Conservation (phyloP, 2,797 vertebrate species). For the Semaprochilodus insignis region DNA sequence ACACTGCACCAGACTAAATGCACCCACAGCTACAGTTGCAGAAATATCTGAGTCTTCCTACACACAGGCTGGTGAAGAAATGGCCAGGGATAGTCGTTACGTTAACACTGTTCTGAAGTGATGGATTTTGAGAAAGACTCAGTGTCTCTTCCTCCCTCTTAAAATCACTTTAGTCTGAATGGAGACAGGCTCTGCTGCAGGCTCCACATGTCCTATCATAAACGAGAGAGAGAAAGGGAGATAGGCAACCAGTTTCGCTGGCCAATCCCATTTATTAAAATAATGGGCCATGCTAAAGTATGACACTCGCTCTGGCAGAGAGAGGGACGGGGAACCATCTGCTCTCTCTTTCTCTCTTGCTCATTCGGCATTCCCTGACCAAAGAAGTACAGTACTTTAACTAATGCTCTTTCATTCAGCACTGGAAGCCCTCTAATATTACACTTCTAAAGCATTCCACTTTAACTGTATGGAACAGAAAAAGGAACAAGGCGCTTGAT, state of each 20-base stretch:
- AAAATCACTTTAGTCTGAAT: slow-evolving; percentile 42
- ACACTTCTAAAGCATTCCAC: background rate
- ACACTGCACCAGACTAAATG: background rate
- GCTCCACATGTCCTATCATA: slow-evolving; percentile 25
- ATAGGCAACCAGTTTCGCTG: slow-evolving; percentile 43
- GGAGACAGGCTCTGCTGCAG: slow-evolving; percentile 14
- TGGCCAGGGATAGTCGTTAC: background rate
- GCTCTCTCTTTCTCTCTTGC: slow-evolving; percentile 43
- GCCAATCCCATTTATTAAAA: slow-evolving; percentile 58
- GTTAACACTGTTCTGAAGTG: background rate
- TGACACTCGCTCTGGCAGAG: slow-evolving; percentile 26
- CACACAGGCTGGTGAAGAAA: background rate
- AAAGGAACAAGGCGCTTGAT: no score
- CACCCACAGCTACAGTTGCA: background rate
- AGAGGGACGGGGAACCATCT: slow-evolving; percentile 37
- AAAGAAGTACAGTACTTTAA: background rate
- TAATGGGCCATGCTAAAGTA: slow-evolving; percentile 45
- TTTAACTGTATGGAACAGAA: no score
- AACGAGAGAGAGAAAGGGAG: slow-evolving; percentile 1
- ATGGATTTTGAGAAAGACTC: slow-evolving; percentile 5
- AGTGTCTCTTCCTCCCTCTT: background rate
- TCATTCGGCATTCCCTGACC: background rate
- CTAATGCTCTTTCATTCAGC: background rate
- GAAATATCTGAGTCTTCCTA: background rate
- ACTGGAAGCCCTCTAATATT: background rate